Conservation (phyloP, 1,140 invertebrate genomes). For the Diorhabda elongata region DNA sequence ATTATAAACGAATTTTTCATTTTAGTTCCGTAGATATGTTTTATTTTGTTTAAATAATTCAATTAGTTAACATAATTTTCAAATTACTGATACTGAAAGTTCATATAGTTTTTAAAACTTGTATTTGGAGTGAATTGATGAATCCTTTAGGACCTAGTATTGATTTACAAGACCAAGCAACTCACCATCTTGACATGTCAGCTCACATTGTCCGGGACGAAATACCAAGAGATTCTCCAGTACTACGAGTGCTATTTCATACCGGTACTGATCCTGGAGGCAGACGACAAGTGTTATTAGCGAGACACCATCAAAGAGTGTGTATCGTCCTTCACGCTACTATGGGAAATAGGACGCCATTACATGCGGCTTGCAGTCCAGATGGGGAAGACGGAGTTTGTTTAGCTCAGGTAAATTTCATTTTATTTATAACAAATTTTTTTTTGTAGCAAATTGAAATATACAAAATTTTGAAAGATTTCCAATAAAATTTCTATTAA, state of each 20-base stretch:
- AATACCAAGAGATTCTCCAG: slow-evolving; percentile 78
- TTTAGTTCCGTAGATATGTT: too few species aligned
- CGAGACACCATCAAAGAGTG: slow-evolving; percentile 58
- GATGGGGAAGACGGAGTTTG: slow-evolving; percentile 87
- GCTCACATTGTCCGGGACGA: slow-evolving; percentile 84
- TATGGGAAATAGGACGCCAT: slow-evolving; percentile 52
- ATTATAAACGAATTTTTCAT: too few species aligned
- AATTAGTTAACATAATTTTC: too few species aligned
- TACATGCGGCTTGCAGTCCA: slow-evolving; percentile 80
- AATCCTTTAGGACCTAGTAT: slow-evolving; percentile 43
- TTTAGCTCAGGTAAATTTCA: slow-evolving; percentile 63
- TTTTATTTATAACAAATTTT: too few species aligned
- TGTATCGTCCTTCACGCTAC: slow-evolving; percentile 72
- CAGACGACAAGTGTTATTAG: slow-evolving; percentile 51
- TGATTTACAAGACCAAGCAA: slow-evolving; percentile 65
- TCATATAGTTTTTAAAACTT: too few species aligned
- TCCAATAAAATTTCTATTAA: too few species aligned
- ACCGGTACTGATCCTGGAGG: slow-evolving; percentile 73
- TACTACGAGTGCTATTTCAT: slow-evolving; percentile 84
- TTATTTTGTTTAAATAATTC: too few species aligned
- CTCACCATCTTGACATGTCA: slow-evolving; percentile 78
- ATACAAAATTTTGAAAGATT: too few species aligned
- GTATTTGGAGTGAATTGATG: background rate
- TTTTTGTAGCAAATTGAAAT: too few species aligned
- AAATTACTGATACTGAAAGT: too few species aligned